Evolutionary conservation across 2,888 invertebrate species (phyloP).

Genomic region (Hedychridium roseum): DNA sequence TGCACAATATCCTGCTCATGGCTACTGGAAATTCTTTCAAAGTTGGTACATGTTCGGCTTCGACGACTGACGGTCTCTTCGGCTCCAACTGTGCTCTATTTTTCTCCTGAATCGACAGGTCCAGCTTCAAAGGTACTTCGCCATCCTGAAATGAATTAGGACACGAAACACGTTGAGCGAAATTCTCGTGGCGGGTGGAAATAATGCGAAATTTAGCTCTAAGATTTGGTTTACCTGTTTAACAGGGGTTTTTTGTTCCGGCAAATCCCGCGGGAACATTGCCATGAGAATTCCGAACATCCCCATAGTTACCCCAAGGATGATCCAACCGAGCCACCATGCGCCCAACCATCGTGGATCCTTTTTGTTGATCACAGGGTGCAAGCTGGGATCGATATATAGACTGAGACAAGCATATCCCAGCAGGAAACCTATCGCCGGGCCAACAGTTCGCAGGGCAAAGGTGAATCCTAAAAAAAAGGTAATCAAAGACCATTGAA

Average conservation of each 20-base stretch:
- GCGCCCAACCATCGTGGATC: conserved; percentile 79
- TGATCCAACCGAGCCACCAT: conserved; percentile 79
- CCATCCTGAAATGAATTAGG: conserved; percentile 32
- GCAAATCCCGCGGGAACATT: conserved; percentile 71
- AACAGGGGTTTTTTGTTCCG: too few relatives aligned
- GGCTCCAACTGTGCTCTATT: conserved; percentile 21
- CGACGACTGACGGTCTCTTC: conserved; percentile 18
- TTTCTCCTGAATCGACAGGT: conserved; percentile 30
- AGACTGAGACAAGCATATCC: conserved; percentile 67
- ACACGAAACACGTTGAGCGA: neutral
- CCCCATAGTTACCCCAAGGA: conserved; percentile 68
- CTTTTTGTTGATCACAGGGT: conserved; percentile 68
- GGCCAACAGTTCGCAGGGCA: conserved; percentile 67
- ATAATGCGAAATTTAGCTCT: neutral
- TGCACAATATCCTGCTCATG: conserved; percentile 69
- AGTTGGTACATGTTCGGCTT: conserved; percentile 45
- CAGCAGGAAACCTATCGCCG: conserved; percentile 70
- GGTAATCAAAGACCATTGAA: too few relatives aligned
- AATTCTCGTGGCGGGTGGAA: neutral
- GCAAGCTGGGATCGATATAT: conserved; percentile 70
- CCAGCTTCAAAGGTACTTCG: conserved; percentile 47
- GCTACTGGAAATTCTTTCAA: conserved; percentile 68
- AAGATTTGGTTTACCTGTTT: conserved; percentile 25
- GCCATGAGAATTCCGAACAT: conserved; percentile 71
- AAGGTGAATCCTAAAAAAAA: conserved; percentile 63